These are phyloP conservation scores for Chlorospingus flavigularis DNA, from an alignment of 2,797 vertebrate genomes.

Conservation along the genomic window DNA sequence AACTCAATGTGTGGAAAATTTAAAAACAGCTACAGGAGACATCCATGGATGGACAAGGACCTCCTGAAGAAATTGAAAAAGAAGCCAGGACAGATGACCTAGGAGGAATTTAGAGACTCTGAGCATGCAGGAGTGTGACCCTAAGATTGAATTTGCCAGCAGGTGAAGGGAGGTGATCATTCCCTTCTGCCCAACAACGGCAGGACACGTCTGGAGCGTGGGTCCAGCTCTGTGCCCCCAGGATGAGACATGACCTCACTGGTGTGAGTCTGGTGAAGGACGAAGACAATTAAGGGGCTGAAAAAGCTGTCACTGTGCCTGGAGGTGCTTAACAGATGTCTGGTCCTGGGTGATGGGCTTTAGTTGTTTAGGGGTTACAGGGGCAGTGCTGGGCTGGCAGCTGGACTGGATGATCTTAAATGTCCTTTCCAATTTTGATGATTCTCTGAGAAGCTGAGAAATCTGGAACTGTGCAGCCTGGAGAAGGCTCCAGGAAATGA, in stretches of 20 bases:
- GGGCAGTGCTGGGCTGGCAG: neutral
- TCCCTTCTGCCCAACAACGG: neutral
- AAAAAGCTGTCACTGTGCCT: neutral
- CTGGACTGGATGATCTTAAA: neutral
- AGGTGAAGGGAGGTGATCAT: neutral
- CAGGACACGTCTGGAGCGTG: fast-evolving
- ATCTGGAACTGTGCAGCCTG: neutral
- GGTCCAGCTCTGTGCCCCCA: neutral
- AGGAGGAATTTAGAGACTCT: neutral
- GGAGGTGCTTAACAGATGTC: neutral
- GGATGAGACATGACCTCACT: neutral
- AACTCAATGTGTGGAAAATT: neutral
- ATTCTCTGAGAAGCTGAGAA: neutral
- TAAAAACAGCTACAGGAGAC: neutral
- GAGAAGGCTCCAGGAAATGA: neutral
- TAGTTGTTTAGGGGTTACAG: neutral
- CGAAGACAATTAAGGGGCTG: neutral
- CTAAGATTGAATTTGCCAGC: neutral
- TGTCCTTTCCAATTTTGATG: neutral
- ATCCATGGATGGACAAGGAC: neutral
- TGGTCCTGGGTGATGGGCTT: neutral
- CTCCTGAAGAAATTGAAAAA: neutral
- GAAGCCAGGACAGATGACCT: neutral
- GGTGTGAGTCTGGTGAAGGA: neutral
- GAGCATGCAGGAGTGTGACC: neutral